Base-by-base conservation (phyloP, 2,888 invertebrate genomes). In the Elgonia sp. region DNA sequence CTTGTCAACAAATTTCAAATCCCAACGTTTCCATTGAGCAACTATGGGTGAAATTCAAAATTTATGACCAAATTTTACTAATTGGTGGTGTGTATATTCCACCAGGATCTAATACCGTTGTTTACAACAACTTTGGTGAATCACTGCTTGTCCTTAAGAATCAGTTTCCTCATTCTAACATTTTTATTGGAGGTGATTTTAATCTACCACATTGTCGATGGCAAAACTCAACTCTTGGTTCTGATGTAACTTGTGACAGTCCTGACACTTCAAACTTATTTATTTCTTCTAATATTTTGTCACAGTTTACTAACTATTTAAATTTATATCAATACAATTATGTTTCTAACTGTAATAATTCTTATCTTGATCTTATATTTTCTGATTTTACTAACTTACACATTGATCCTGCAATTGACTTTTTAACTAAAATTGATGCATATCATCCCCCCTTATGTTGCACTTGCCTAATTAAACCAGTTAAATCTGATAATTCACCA, bases 41-140 rank as follows among this genome's bases (percentile, higher is more conserved):
- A n/a, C 9, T 67, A 6, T 46, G 46, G 42, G 14, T 67, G 9
- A 46, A 67, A 42, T 12, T 67, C 0, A 67, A 16, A 42, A 12
- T 67, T 46, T 37, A 37, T 67, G 9, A 67, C 4, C 20, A n/a
- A 55, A n/a, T n/a, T 55, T 6, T 55, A 16, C 39, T 37, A 63
- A n/a, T 63, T 63, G 63, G 46, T 67, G 67, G 20, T 20, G 42
- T 67, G 8, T 67, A 67, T 67, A 46, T 67, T 67, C 67, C 67
- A 37, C 67, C 67, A 8, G 55, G 55, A 1, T 46, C 67, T 46
- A 67, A 21, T 14, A 3, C 14, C 20, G 20, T 8, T 21, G 37
- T 67, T 67, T 67, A 67, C 46, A 46, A 67, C 0, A 46, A 42
- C 10, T 46, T 46, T 67, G 46, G 67, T 20, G 21, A 67, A 46